Conservation (phyloP, 1,140 invertebrate species). For the Drosophila quadrilineata region DNA sequence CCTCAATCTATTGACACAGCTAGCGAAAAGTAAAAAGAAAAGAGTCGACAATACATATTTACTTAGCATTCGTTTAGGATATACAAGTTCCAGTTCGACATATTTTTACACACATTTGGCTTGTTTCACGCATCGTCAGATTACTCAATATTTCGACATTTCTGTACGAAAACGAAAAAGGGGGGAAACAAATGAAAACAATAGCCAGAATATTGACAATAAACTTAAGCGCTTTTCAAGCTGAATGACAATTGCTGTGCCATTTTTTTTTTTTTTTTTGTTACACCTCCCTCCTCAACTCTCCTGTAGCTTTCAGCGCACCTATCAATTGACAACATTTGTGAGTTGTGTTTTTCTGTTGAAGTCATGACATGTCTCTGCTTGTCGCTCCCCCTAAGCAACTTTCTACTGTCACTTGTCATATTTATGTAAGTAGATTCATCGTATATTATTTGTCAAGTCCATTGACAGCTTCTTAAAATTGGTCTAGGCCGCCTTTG, state of each 20-base stretch:
- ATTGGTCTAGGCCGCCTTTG: slow-evolving; percentile 68
- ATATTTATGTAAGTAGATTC: slow-evolving; percentile 38
- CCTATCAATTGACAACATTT: slow-evolving; percentile 49
- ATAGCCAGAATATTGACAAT: slow-evolving; percentile 69
- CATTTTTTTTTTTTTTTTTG: slow-evolving; percentile 42
- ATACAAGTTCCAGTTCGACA: slow-evolving; percentile 37
- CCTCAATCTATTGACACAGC: slow-evolving; percentile 69
- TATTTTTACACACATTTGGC: too few relatives aligned
- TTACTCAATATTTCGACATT: slow-evolving; percentile 80
- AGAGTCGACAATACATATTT: slow-evolving; percentile 54
- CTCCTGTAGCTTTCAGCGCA: slow-evolving; percentile 40
- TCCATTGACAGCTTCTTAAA: slow-evolving; percentile 70
- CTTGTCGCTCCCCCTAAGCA: slow-evolving; percentile 49
- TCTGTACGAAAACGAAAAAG: slow-evolving; percentile 33
- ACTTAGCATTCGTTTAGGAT: slow-evolving; percentile 66
- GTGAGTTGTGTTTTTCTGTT: slow-evolving; percentile 6
- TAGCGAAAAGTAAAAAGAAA: slow-evolving; percentile 24
- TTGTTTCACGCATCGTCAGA: slow-evolving; percentile 60
- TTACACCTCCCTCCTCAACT: neutral
- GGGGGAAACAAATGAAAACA: slow-evolving; percentile 24
- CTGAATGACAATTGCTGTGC: slow-evolving; percentile 78
- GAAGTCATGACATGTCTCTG: too few relatives aligned
- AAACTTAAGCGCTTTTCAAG: slow-evolving; percentile 73
- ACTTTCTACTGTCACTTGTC: slow-evolving; percentile 77
- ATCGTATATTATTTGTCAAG: slow-evolving; percentile 32